phyloP scores from a whole-genome alignment of 2,797 vertebrate genomes.

The Urocyon cinereoargenteus region DNA sequence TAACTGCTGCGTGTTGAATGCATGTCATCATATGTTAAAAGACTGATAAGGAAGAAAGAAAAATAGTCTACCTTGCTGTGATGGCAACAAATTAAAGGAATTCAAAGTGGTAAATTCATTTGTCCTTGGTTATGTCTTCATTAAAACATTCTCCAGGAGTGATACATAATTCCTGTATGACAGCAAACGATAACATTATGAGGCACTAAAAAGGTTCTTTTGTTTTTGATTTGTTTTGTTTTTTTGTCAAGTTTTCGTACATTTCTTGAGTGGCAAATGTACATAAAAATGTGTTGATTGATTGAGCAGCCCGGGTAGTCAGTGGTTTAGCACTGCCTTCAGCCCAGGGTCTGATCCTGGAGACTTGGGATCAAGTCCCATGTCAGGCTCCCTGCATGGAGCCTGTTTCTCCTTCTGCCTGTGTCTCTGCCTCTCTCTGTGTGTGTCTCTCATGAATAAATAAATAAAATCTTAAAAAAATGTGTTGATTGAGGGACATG shows the following conservation, averaged over 20 bases:
- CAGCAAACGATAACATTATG: neutral
- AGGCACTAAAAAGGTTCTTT: neutral
- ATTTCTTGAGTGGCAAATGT: neutral
- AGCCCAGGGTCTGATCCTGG: no score
- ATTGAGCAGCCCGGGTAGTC: neutral
- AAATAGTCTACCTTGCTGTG: neutral
- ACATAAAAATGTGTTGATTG: neutral
- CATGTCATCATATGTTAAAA: neutral
- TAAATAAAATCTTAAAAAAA: neutral
- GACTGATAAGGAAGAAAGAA: neutral
- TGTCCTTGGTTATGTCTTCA: neutral
- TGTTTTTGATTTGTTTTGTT: neutral
- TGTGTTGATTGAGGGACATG: neutral
- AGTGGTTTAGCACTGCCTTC: no score
- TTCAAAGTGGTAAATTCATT: neutral
- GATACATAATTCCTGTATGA: neutral
- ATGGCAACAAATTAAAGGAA: slow-evolving; percentile 47
- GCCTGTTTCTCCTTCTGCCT: no score
- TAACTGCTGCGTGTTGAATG: neutral
- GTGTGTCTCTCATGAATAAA: no score
- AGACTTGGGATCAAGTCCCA: no score
- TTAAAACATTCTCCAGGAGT: neutral
- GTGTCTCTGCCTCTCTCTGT: no score
- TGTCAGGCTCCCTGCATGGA: no score
- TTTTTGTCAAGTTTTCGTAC: neutral